Percentiles rank a stretch among this genome's conserved stretches.
These are phyloP conservation scores for Calidris pygmaea DNA, from an alignment of 2,113 vertebrate genomes.

Conservation along the genomic window DNA sequence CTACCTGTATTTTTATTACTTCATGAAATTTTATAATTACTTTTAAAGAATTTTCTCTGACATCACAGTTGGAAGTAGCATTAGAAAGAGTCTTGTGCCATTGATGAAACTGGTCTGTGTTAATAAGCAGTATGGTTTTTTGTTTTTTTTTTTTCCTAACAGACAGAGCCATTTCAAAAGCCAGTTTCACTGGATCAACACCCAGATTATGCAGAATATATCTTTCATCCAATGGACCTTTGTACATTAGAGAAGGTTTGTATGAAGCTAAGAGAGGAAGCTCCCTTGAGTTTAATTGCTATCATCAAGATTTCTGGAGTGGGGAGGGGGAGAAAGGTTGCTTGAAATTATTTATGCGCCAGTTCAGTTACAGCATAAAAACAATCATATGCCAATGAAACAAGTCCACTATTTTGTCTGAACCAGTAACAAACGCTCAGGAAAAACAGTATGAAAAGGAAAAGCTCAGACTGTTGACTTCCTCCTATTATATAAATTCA, in stretches of 20 bases:
- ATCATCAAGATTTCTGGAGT: not conserved
- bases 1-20: not conserved
- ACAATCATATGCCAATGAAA: not conserved
- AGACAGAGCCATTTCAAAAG: conserved; percentile 98
- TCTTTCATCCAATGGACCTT: conserved; percentile 98
- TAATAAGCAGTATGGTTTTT: not conserved
- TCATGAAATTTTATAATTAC: not conserved
- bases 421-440: not conserved
- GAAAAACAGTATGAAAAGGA: not conserved
- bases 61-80: not conserved
- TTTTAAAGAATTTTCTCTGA: not conserved
- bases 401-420: not conserved
- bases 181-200: conserved; percentile 96
- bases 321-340: not conserved
- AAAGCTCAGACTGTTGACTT: not conserved
- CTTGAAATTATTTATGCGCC: not conserved
- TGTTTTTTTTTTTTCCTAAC: conserved; percentile 3
- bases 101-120: not conserved
- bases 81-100: not conserved
- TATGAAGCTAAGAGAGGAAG: not conserved
- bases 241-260: conserved; percentile 96
- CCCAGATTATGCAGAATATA: conserved; percentile 97
- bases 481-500: not conserved
- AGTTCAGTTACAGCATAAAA: not conserved
- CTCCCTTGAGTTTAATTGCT: not conserved